Evolutionary conservation across 2,888 invertebrate genomes (phyloP), one percentile per base, ranked within the genome.

Genomic region (Thymelicus sylvestris): DNA sequence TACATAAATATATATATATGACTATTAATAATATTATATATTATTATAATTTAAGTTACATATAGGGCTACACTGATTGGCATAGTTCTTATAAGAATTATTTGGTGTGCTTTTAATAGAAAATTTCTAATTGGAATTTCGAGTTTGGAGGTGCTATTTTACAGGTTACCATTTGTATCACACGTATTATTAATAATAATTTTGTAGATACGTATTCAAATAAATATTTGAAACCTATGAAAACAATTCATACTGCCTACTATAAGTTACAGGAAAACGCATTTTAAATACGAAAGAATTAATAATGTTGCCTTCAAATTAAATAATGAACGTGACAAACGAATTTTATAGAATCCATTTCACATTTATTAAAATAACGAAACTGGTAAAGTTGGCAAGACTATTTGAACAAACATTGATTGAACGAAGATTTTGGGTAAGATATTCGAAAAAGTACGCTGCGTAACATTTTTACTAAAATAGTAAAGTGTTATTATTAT

Each of bases 151-250:
- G 89, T 91, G 90, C 91, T 92, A 87, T 78, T 80, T 1, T 1
- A 19, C 83, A 83, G 82, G 91, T 92, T 91, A 91, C 91, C 91
- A 91, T 86, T 83, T 82, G 83, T 85, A 83, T 85, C 80, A 81
- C 84, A 80, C 82, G 74, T 71, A 71, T 71, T 71, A 71, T 70
- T 70, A 70, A 24, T 65, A 66, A 65, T 70, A 70, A 69, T 71
- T 71, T 71, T 71, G 66, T 71, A 66, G 70, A 71, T 71, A 71
- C 70, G 60, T 71, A 52, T 67, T 67, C 41, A 52, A 48, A 59
- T 10, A 65, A 15, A 57, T 38, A 12, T 57, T 24, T 55, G 55
- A 24, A 24, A 55, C 19, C 15, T 57, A 44, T 52, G 52, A 52
- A 52, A 52, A 19, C 19, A 15, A 55, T 24, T 44, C 4, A 4